Conservation (phyloP, 2,113 vertebrate species). For the Scomber scombrus region DNA sequence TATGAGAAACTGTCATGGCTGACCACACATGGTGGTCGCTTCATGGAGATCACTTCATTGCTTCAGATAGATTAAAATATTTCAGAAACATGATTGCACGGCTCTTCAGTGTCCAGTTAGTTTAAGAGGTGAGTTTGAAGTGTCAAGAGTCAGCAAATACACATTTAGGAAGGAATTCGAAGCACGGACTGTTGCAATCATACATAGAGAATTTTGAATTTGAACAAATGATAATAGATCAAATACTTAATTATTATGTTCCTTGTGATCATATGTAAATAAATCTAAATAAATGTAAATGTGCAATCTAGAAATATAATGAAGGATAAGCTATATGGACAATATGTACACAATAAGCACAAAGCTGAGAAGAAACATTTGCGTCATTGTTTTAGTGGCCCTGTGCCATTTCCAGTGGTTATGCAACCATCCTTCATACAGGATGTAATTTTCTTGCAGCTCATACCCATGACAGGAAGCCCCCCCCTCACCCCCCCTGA, state of each 20-base stretch:
- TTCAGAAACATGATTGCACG: too few relatives aligned
- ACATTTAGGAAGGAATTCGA: too few relatives aligned
- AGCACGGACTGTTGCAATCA: too few relatives aligned
- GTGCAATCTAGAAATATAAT: background rate
- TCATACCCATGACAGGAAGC: constrained; percentile 26
- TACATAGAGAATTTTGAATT: too few relatives aligned
- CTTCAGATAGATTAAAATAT: too few relatives aligned
- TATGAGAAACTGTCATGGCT: too few relatives aligned
- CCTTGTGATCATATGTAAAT: too few relatives aligned
- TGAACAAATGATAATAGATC: background rate
- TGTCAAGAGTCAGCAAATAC: too few relatives aligned
- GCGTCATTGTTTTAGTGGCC: constrained; percentile 31
- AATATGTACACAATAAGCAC: background rate
- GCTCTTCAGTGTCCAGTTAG: background rate
- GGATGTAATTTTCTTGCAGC: constrained; percentile 38
- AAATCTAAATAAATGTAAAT: background rate
- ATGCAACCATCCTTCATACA: constrained; percentile 36
- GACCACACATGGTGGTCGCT: too few relatives aligned
- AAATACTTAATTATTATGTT: background rate
- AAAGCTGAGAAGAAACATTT: constrained; percentile 21
- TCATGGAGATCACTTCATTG: too few relatives aligned
- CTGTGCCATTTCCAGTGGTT: constrained; percentile 47
- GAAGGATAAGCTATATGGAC: background rate
- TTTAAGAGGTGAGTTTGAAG: too few relatives aligned
- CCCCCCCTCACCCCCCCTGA: background rate